Percentiles rank a stretch among this genome's conserved stretches.
phyloP scores from a whole-genome alignment of 2,888 invertebrate genomes.

The Elaeidobius kamerunicus region DNA sequence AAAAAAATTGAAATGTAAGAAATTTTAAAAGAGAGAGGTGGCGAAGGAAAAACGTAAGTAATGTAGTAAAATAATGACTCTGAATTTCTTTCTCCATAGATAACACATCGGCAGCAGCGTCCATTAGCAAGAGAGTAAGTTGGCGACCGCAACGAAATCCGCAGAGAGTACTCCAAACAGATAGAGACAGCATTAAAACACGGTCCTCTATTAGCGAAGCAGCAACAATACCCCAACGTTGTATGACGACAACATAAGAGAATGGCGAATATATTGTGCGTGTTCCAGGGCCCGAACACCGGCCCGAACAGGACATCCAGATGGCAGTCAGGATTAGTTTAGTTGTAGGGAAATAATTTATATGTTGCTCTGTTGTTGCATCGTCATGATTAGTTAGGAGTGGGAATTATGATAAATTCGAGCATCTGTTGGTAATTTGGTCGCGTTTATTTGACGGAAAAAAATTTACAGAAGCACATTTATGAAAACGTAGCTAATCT shows the following conservation, averaged over 20 bases:
- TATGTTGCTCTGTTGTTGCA: conserved; percentile 1
- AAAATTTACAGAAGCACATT: no score
- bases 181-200: conserved; percentile 17
- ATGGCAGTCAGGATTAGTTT: conserved; percentile 19
- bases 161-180: not conserved
- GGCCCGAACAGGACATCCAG: conserved; percentile 23
- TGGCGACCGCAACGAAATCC: no score
- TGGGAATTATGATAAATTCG: no score
- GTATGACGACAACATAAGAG: conserved; percentile 19
- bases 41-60: no score
- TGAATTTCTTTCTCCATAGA: no score
- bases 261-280: conserved; percentile 24
- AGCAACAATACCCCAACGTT: conserved; percentile 19
- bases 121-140: no score
- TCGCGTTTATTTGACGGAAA: no score
- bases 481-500: no score
- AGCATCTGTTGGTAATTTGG: no score
- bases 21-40: no score
- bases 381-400: conserved; percentile 2
- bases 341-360: conserved; percentile 10
- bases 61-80: no score
- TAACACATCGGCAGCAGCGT: not conserved
- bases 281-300: conserved; percentile 6
- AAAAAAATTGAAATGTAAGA: no score
- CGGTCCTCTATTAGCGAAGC: conserved; percentile 17